Base-by-base conservation (phyloP, 2,888 invertebrate genomes). In the Odontocolon sp. region DNA sequence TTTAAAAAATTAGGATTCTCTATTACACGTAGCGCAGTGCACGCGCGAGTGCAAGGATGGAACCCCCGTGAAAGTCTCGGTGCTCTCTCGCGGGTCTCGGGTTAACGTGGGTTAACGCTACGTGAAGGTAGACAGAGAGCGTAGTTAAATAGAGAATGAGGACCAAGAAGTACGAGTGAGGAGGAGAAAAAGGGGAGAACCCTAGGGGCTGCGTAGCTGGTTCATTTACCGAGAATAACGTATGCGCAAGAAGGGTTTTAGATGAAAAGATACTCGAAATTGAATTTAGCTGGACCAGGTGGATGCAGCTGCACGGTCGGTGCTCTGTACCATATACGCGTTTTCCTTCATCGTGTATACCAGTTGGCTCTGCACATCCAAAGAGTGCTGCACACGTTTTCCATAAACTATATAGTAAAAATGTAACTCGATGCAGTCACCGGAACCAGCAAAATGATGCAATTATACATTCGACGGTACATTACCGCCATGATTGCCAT, bases 201-300 rank as follows among this genome's bases (percentile, higher is more conserved):
- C 64, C 16, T 36, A 21, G 36, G 28, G 36, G 36, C 40, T 40
- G 33, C 31, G 52, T 31, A 52, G 52, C 40, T 23, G 42, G 42
- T 66, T 61, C 73, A 75, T 77, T 79, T 81, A 77, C 61, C 73
- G 71, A 63, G 63, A 66, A 76, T 75, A 83, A 81, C 77, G 80
- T 80, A 80, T 81, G 81, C 81, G 54, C 54, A 78, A 77, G 68
- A 80, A 83, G 81, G 81, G 81, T 80, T 83, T 79, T 71, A 52
- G 80, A 74, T 81, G 82, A 83, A 85, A 84, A 83, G 83, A 80
- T 79, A 80, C 74, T 73, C 69, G 68, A 82, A 85, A 85, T 85
- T 84, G 81, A 85, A 85, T 85, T 84, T 79, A 78, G 61, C 75
- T 28, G 59, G 67, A 66, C 69, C 54, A 67, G 76, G 75, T 73